phyloP scores from a whole-genome alignment of 2,888 invertebrate genomes.

The Heteromyza rotundicornis region DNA sequence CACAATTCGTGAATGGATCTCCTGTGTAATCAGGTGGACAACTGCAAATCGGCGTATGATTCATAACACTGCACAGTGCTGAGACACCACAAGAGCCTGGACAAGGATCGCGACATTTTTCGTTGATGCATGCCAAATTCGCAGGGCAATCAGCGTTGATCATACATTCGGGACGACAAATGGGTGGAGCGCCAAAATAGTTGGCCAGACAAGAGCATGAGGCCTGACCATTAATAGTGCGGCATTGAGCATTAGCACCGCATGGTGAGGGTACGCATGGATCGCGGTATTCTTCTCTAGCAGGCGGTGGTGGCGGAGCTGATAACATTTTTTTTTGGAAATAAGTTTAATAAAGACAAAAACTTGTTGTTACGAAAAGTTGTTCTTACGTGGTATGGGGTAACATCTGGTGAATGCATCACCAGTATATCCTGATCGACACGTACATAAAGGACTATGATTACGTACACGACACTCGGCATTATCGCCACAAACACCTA shows the following conservation, averaged over 20 bases:
- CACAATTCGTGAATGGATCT: slow-evolving; percentile 68
- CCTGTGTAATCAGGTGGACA: slow-evolving; percentile 69
- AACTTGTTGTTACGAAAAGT: slow-evolving; percentile 24
- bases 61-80: slow-evolving; percentile 67
- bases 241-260: slow-evolving; percentile 70
- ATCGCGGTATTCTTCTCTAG: slow-evolving; percentile 59
- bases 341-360: not conserved
- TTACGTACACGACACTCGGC: slow-evolving; percentile 65
- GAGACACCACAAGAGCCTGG: slow-evolving; percentile 71
- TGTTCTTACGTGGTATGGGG: slow-evolving; percentile 62
- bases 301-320: slow-evolving; percentile 35
- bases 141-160: slow-evolving; percentile 73
- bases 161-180: slow-evolving; percentile 72
- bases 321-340: slow-evolving; percentile 10
- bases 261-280: slow-evolving; percentile 75
- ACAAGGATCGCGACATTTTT: slow-evolving; percentile 73
- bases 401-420: slow-evolving; percentile 72
- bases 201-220: slow-evolving; percentile 69
- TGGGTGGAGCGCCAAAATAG: slow-evolving; percentile 72
- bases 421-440: slow-evolving; percentile 70
- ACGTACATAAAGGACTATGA: slow-evolving; percentile 78
- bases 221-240: slow-evolving; percentile 65
- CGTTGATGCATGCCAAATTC: slow-evolving; percentile 70
- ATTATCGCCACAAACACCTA: slow-evolving; percentile 77
- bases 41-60: slow-evolving; percentile 70